Evolutionary conservation across 2,888 invertebrate species (phyloP), one percentile per base, ranked within the genome.

Genomic region (Tachystola acroxantha): DNA sequence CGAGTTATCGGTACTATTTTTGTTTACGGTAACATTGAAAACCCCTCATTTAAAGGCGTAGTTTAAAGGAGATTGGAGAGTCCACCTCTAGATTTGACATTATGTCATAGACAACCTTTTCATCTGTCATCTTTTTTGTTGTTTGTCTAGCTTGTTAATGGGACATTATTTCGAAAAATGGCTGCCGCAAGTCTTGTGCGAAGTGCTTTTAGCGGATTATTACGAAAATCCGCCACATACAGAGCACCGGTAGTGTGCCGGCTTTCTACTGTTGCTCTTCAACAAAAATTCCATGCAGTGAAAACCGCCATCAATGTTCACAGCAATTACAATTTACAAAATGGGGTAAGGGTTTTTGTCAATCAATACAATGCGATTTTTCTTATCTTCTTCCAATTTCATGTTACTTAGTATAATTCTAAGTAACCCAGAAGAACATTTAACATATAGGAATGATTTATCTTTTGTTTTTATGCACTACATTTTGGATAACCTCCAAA

Each of bases 171-270:
- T 60, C 50, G 53, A 64, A 80, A 76, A 81, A 88, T 88, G 88
- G 86, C 88, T 75, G 85, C 84, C 51, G 72, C 64, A 43, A 80
- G 71, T 69, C 59, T 88, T 55, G 71, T 73, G 50, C 84, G 86
- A 65, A 81, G 74, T 73, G 82, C 76, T 65, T 67, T 86, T 43
- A 61, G 60, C 64, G 82, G 82, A 65, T 71, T 86, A 66, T 64
- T 85, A 64, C 68, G 80, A 64, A 81, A 77, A 74, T 71, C 85
- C 55, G 57, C 71, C 16, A 56, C 66, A 10, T 73, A 66, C 42
- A 79, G 51, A 55, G 69, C 75, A 52, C 78, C 82, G 57, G 76
- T 76, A 47, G 73, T 74, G 54, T 85, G 84, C 55, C 70, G 85
- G 50, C 67, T 87, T 43, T 81, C 86, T 10, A 72, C 80, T 32